phyloP scores from a whole-genome alignment of 2,113 vertebrate genomes.

The Calypte anna region DNA sequence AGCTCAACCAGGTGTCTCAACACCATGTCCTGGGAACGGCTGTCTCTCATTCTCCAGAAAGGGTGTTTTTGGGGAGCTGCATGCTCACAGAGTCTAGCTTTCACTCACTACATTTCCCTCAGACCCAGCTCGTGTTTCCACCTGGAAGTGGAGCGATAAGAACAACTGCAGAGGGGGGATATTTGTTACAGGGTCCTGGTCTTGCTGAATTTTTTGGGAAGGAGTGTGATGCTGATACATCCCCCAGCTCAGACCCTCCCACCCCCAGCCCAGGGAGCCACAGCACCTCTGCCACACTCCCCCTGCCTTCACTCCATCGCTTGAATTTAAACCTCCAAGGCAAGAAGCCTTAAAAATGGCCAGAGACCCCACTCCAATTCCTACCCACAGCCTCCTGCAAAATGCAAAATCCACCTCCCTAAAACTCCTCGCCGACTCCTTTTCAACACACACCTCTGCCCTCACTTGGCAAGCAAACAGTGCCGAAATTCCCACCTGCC shows the following conservation, averaged over 20 bases:
- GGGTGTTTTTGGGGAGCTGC: not conserved
- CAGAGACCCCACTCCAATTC: not conserved
- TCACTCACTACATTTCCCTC: not conserved
- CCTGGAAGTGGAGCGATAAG: not conserved
- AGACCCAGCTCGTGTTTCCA: not conserved
- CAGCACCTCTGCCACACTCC: rapidly evolving
- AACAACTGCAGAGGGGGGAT: rapidly evolving
- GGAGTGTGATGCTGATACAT: not conserved
- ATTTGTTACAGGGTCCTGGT: not conserved
- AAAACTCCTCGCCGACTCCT: not conserved
- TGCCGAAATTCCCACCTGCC: slow-evolving; percentile 21
- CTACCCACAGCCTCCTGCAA: not conserved
- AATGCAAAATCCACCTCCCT: not conserved
- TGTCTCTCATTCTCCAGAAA: not conserved
- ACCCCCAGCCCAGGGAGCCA: rapidly evolving
- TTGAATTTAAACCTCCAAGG: not conserved
- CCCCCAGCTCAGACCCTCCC: not conserved
- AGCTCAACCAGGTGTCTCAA: slow-evolving; percentile 9
- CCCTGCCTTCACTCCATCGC: not conserved
- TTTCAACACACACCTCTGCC: not conserved
- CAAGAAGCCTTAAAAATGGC: not conserved
- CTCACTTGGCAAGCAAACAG: not conserved
- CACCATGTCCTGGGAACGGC: not conserved
- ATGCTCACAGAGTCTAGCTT: not conserved
- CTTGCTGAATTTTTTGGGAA: not conserved